Conservation (phyloP, 2,888 invertebrate genomes). For the Dryobotodes eremita region DNA sequence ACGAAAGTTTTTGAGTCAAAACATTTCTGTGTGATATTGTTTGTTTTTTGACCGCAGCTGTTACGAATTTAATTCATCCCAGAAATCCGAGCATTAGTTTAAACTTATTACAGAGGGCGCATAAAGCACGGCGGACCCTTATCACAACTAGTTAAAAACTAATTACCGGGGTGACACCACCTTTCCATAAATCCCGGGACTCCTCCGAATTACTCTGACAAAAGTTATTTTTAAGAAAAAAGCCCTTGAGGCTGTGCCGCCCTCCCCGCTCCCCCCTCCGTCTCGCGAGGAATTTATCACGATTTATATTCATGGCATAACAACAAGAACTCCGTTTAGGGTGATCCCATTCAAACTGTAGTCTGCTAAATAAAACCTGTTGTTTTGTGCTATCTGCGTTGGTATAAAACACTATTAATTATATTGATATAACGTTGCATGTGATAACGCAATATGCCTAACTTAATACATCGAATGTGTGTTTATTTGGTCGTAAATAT, state of each 20-base stretch:
- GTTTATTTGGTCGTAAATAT: constrained; percentile 48
- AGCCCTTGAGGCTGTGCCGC: constrained; percentile 87
- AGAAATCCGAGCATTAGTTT: constrained; percentile 77
- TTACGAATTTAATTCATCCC: constrained; percentile 73
- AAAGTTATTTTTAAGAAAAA: constrained; percentile 91
- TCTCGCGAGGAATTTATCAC: constrained; percentile 90
- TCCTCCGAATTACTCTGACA: constrained; percentile 90
- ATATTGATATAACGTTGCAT: constrained; percentile 41
- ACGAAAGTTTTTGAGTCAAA: constrained; percentile 71
- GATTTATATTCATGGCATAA: constrained; percentile 92
- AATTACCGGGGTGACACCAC: constrained; percentile 91
- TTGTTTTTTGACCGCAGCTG: constrained; percentile 70
- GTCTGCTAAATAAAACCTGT: constrained; percentile 83
- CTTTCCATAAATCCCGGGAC: constrained; percentile 89
- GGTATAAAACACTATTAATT: constrained; percentile 55
- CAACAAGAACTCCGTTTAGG: constrained; percentile 89
- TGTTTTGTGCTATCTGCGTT: constrained; percentile 66
- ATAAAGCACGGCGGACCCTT: constrained; percentile 88
- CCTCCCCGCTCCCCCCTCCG: constrained; percentile 72
- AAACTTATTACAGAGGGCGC: constrained; percentile 84
- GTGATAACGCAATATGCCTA: constrained; percentile 38
- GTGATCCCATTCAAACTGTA: constrained; percentile 87
- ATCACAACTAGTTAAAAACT: constrained; percentile 91
- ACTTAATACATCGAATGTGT: constrained; percentile 25
- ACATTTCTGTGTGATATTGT: constrained; percentile 53